Base-by-base conservation (phyloP, 2,113 vertebrate genomes). In the Petaurus breviceps region DNA sequence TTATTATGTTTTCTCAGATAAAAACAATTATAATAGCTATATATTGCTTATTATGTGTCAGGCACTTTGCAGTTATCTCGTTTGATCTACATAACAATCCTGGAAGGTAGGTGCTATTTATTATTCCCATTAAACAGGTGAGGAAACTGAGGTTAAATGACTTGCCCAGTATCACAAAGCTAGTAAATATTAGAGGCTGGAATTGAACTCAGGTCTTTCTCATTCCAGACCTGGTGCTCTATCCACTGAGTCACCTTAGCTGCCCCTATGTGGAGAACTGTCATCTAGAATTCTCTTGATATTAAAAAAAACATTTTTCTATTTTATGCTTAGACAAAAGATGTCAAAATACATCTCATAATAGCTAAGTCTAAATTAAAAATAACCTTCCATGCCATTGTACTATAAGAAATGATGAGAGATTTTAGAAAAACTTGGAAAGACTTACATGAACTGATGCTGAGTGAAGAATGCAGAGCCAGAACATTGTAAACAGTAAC, bases 291-390 rank as follows among this genome's bases (percentile, higher is more conserved):
- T 84, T 84, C 19, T 23, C n/a, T 43, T 23, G 5, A 84, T 84
- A 22, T 84, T 49, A 3, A 84, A 84, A 11, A 77, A 43, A 84
- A 37, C 10, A 0, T 84, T 43, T 43, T 84, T 23, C n/a, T 43
- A 7, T 84, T 43, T 90, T 95, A 8, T 92, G 61, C 77, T 95
- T 95, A 97, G 92, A 97, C 53, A 94, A 91, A 97, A 95, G 92
- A 95, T 90, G 91, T 54, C 90, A 93, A 93, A 95, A 97, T 96
- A 96, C 55, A 93, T 92, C 49, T 61, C 92, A 94, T 68, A 95
- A 94, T 94, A 94, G 91, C 68, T 95, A 97, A 91, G 95, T 95
- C 91, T 90, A 96, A 54, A 91, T 97, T 92, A 96, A 96, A 96
- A 97, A 92, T 95, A 96, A 92, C 90, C 93, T 97, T 92, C 96